Conservation (phyloP, 2,113 vertebrate species). For the Poecile atricapillus region DNA sequence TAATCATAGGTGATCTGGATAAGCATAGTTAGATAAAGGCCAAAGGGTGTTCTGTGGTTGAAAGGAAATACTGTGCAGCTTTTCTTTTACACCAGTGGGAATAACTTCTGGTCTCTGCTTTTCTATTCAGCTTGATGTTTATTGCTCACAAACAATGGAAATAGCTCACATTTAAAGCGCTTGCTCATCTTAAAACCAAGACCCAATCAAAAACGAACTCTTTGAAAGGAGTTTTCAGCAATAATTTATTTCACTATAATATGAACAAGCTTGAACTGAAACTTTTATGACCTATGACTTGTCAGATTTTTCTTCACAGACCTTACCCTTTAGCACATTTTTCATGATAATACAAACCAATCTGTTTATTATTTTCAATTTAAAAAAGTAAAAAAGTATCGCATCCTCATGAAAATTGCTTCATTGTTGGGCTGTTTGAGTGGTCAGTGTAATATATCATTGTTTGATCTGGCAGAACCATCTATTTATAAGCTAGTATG, state of each 20-base stretch:
- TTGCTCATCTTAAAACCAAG: constrained; percentile 41
- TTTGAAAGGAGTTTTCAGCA: constrained; percentile 60
- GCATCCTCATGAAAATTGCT: constrained; percentile 58
- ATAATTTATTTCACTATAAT: constrained; percentile 58
- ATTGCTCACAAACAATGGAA: constrained; percentile 36
- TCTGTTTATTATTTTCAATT: constrained; percentile 65
- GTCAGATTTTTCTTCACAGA: constrained; percentile 59
- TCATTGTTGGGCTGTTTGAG: constrained; percentile 48
- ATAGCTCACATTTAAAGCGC: neutral
- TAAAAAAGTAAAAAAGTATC: constrained; percentile 12
- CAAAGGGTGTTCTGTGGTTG: neutral
- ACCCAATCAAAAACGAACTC: constrained; percentile 12
- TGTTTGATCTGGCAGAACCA: constrained; percentile 68
- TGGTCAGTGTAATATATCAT: constrained; percentile 63
- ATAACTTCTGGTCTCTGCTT: neutral
- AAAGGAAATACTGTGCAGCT: neutral
- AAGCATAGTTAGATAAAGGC: neutral
- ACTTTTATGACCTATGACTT: constrained; percentile 62
- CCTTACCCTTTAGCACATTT: constrained; percentile 56
- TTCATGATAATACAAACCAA: constrained; percentile 55
- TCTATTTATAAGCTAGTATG: constrained; percentile 66
- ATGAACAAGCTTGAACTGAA: constrained; percentile 52
- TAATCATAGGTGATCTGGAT: neutral
- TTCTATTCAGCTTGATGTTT: constrained; percentile 19
- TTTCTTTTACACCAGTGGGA: neutral